These are phyloP conservation scores for Picus viridis DNA, from an alignment of 2,797 vertebrate genomes.

Conservation along the genomic window DNA sequence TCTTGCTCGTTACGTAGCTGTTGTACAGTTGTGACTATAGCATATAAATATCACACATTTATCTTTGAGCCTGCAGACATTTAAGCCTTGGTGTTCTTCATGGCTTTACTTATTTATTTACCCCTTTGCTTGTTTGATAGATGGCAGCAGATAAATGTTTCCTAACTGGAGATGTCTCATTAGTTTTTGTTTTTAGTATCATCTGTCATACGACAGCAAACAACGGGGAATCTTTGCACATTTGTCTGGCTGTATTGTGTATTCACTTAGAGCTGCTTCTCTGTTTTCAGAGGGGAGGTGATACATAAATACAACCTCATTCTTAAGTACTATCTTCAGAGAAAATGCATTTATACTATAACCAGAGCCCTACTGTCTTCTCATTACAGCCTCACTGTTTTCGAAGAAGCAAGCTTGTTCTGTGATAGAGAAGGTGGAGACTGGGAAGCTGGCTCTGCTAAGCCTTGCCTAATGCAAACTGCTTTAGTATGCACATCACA, in stretches of 20 bases:
- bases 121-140: conserved; percentile 16
- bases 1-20: background rate
- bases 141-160: conserved; percentile 53
- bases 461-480: conserved; percentile 70
- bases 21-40: background rate
- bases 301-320: background rate
- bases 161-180: conserved; percentile 29
- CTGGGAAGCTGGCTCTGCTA: conserved; percentile 58
- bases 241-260: background rate
- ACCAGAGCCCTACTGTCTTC: background rate
- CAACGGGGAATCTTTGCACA: background rate
- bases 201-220: conserved; percentile 10
- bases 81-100: conserved; percentile 1
- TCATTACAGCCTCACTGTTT: background rate
- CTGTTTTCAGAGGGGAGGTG: background rate
- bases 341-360: background rate
- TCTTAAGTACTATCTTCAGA: background rate
- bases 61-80: conserved; percentile 1
- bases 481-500: conserved; percentile 77
- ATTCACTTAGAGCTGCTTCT: background rate
- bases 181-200: conserved; percentile 49
- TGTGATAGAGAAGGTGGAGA: conserved; percentile 55
- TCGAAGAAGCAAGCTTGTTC: conserved; percentile 13
- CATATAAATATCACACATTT: background rate
- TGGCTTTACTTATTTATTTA: conserved; percentile 49